Evolutionary conservation across 2,113 vertebrate species (phyloP), one percentile per base, ranked within the genome.

Genomic region (Amphiprion ocellaris): DNA sequence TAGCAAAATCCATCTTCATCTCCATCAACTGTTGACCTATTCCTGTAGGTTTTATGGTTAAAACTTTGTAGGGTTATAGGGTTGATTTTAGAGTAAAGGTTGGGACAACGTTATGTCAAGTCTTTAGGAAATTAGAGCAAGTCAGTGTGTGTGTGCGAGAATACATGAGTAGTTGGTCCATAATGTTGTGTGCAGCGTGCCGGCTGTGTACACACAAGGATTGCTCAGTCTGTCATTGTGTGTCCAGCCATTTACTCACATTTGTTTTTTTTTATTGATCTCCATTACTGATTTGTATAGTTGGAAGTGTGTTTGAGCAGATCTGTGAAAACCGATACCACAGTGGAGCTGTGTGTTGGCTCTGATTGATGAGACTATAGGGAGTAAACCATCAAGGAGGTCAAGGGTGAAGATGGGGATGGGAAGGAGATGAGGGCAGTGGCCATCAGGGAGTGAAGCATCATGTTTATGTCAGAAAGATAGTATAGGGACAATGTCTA

Each of bases 241-340:
- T 46, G 26, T 62, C 17, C 19, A 33, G 47, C 21, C 53, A 56
- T 44, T 30, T 5, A 46, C 2, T 74, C 47, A 23, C 10, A 49
- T 71, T 77, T 61, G 7, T 69, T 30, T 80, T 26, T 26, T 26
- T 87, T 69, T 64, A 81, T 69, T 68, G 26, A 81, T 74, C 46
- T 47, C 37, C 21, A 28, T 83, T 46, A 60, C 58, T 79, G 55
- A 74, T 76, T 55, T 66, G 69, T 77, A 33, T 83, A n/a, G 66
- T 61, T 77, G 59, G 49, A 61, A 54, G 67, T 59, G 63, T 75
- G 81, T 63, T 46, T 28, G 19, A 64, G 55, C 46, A 30, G 65
- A 64, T 70, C 58, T 41, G 50, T 83, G 64, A 69, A 82, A 86
- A 30, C 50, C 44, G 63, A 89, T 70, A 77, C 23, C 24, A 67